phyloP scores from a whole-genome alignment of 2,113 vertebrate genomes.

The Saguinus imperator region DNA sequence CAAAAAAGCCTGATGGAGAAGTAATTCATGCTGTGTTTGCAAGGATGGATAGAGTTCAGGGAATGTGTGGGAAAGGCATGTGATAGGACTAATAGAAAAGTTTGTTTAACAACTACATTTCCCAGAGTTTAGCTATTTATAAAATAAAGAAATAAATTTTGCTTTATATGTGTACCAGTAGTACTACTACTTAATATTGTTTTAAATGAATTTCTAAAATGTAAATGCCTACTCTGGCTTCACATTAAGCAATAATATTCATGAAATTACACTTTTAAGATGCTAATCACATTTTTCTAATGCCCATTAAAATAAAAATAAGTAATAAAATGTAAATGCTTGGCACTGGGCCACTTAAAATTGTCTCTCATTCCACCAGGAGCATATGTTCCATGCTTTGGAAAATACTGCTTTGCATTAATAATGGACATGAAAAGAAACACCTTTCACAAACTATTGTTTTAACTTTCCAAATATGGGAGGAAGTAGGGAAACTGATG shows the following conservation, averaged over 20 bases:
- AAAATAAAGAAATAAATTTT: conserved; percentile 15
- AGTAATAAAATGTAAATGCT: conserved; percentile 29
- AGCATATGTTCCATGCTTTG: not conserved
- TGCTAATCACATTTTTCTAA: conserved; percentile 42
- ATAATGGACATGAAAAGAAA: conserved; percentile 20
- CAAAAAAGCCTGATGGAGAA: not conserved
- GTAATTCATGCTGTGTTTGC: rapidly evolving
- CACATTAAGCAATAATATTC: not conserved
- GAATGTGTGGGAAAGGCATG: not conserved
- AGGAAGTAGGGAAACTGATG: not conserved
- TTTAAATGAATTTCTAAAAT: conserved; percentile 50
- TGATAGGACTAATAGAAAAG: not conserved
- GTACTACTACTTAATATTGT: conserved; percentile 10
- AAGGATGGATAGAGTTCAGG: not conserved
- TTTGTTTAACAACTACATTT: conserved; percentile 26
- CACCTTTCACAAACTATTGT: not conserved
- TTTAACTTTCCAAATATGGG: not conserved
- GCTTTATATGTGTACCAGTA: not conserved
- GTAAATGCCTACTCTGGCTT: conserved; percentile 41
- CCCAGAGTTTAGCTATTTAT: not conserved
- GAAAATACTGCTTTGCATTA: not conserved
- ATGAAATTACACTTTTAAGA: conserved; percentile 48
- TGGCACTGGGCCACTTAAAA: not conserved
- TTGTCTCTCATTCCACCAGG: not conserved
- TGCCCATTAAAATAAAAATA: conserved; percentile 61